These are phyloP conservation scores for Himalopsyche tibetana DNA, from an alignment of 2,888 invertebrate genomes.

Conservation along the genomic window DNA sequence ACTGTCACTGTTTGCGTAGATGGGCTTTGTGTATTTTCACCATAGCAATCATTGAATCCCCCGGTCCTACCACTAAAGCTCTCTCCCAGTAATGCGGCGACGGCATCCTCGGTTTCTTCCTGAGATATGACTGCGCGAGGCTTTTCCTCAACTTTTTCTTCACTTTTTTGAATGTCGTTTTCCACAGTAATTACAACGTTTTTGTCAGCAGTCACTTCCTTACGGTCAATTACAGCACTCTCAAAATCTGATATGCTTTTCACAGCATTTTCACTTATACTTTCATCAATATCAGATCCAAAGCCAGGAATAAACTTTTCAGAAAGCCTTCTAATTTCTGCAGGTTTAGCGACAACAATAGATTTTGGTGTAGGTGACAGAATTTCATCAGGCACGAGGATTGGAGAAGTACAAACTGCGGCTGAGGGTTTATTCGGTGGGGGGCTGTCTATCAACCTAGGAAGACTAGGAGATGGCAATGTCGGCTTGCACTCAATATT, in stretches of 20 bases:
- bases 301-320: constrained; percentile 83
- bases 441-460: constrained; percentile 81
- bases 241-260: constrained; percentile 84
- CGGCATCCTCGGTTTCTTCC: constrained; percentile 95
- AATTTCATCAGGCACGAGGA: constrained; percentile 57
- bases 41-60: constrained; percentile 77
- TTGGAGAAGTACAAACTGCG: constrained; percentile 65
- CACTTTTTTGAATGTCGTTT: constrained; percentile 73
- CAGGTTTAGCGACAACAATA: constrained; percentile 70
- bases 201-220: constrained; percentile 67
- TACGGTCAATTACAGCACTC: constrained; percentile 67
- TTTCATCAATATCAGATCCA: constrained; percentile 81
- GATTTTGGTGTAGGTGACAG: constrained; percentile 70
- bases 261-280: constrained; percentile 87
- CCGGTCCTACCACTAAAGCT: constrained; percentile 84
- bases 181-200: constrained; percentile 68
- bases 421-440: constrained; percentile 71
- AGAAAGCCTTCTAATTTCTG: constrained; percentile 68
- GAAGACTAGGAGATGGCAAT: constrained; percentile 79
- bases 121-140: constrained; percentile 90
- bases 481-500: constrained; percentile 71
- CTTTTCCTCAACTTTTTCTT: constrained; percentile 84
- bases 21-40: constrained; percentile 74
- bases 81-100: constrained; percentile 90
- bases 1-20: constrained; percentile 74